Evolutionary conservation across 2,888 invertebrate species (phyloP).

Genomic region (Anthrax anthrax): DNA sequence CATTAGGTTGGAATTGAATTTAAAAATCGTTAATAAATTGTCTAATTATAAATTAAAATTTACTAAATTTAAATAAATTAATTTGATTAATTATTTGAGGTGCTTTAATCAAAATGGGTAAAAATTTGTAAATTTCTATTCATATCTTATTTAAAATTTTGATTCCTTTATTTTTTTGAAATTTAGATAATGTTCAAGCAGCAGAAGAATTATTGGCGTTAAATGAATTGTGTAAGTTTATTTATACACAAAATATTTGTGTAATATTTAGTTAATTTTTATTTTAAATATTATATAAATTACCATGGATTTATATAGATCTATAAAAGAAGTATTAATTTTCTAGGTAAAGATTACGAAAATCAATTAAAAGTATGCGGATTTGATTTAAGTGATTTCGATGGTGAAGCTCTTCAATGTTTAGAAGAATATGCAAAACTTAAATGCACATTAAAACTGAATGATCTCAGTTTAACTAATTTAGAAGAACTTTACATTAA

Average conservation of each 20-base stretch:
- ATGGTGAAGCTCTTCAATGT: slow-evolving; percentile 19
- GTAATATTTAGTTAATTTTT: background rate
- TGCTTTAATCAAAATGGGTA: too few species aligned
- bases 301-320: background rate
- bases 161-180: too few species aligned
- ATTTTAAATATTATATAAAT: background rate
- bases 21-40: too few species aligned
- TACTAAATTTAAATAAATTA: too few species aligned
- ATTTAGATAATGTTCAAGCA: too few species aligned
- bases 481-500: background rate
- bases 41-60: too few species aligned
- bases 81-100: too few species aligned
- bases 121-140: too few species aligned
- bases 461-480: background rate
- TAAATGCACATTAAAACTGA: slow-evolving; percentile 12
- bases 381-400: slow-evolving; percentile 23
- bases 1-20: too few species aligned
- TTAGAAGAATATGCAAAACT: slow-evolving; percentile 22
- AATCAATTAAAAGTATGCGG: slow-evolving; percentile 21
- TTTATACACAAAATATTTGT: background rate
- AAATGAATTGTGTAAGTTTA: background rate
- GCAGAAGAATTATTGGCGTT: background rate
- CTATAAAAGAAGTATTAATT: background rate
- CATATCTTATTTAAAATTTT: too few species aligned
- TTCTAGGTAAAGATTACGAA: slow-evolving; percentile 23